Percentiles rank a stretch among this genome's conserved stretches.
These are phyloP conservation scores for Halyomorpha halys DNA, from an alignment of 1,140 invertebrate species.

Conservation along the genomic window DNA sequence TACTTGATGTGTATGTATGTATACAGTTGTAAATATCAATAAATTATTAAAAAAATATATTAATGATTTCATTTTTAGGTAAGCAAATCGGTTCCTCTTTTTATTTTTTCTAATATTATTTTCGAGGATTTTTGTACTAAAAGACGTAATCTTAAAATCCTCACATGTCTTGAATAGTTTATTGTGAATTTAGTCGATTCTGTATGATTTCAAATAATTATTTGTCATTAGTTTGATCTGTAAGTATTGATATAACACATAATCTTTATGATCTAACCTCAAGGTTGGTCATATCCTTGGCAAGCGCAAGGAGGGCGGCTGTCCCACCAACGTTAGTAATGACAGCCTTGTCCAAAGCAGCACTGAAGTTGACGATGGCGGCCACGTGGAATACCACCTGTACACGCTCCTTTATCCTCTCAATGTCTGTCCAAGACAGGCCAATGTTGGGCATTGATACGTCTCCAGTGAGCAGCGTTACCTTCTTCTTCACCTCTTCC, in stretches of 20 bases:
- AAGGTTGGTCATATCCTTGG: conserved; percentile 34
- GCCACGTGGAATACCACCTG: conserved; percentile 82
- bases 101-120: too few species aligned
- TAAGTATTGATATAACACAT: conserved; percentile 4
- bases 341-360: conserved; percentile 41
- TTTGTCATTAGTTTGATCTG: too few species aligned
- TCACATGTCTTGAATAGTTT: too few species aligned
- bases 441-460: conserved; percentile 42
- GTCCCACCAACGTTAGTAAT: conserved; percentile 42
- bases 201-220: too few species aligned
- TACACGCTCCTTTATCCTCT: conserved; percentile 47
- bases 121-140: too few species aligned
- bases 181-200: too few species aligned
- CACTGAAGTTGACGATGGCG: conserved; percentile 62
- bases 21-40: too few species aligned
- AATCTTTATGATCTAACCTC: conserved; percentile 31
- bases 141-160: too few species aligned
- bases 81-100: too few species aligned
- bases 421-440: conserved; percentile 43
- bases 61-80: too few species aligned
- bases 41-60: too few species aligned
- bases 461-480: conserved; percentile 40
- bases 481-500: conserved; percentile 28
- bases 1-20: too few species aligned
- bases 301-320: conserved; percentile 38